Evolutionary conservation across 2,797 vertebrate species (phyloP), one percentile per base, ranked within the genome.

Genomic region (Telmatherina bonti): DNA sequence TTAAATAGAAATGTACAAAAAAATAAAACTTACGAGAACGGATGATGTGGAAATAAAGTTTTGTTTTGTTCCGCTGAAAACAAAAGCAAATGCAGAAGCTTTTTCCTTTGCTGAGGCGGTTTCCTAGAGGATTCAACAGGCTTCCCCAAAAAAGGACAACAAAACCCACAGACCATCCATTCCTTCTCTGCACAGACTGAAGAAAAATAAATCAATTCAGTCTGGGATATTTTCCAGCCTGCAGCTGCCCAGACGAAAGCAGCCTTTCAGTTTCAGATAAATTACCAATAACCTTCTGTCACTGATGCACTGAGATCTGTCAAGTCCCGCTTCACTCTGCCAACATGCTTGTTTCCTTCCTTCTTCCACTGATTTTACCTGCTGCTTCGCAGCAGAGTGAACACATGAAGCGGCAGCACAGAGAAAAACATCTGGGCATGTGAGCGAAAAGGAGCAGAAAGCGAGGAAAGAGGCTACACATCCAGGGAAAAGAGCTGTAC

Each of bases 81-180:
- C 82, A 24, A 70, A 70, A 47, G 67, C 49, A 47, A 35, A 62
- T 9, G 61, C 16, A 15, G 36, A 18, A n/a, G 20, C 5, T 57
- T 49, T 26, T 12, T 24, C 45, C 35, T 27, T 3, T 20, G 49
- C 43, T 15, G 57, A 12, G 0, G 22, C 24, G 62, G 9, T n/a
- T 33, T 15, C 66, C 6, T 69, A 13, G 0, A 4, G 64, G 16
- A 24, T 3, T 30, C 67, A 60, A 69, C 72, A 62, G 31, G 69
- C 66, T 24, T 35, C 58, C 49, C 3, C n/a, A 4, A 2, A 45
- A 18, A 41, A n/a, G 54, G 18, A 11, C 13, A 9, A n/a, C 1
- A 11, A 41, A 27, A 47, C 22, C 30, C 0, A 12, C 16, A 30
- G 24, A 45, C 16, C 16, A 47, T 51, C 7, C 30, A 55, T 66